Conservation (phyloP, 2,113 vertebrate species). For the Alligator mississippiensis region DNA sequence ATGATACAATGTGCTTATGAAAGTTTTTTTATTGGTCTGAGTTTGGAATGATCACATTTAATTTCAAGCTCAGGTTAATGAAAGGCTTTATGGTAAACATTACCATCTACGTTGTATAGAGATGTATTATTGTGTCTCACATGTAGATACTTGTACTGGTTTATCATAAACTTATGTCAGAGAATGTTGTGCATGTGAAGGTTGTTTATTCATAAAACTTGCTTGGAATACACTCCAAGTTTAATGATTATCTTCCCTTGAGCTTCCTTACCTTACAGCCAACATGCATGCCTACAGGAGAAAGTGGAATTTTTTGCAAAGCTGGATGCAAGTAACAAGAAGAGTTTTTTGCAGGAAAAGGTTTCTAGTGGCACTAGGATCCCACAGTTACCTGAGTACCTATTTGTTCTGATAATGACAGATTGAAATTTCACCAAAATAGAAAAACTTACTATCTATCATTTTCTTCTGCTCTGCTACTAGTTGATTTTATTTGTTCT, state of each 20-base stretch:
- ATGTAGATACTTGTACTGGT: background rate
- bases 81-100: background rate
- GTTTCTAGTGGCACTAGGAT: constrained; percentile 16
- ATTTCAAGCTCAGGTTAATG: background rate
- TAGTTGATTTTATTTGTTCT: constrained; percentile 37
- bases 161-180: background rate
- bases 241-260: background rate
- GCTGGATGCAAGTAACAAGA: background rate
- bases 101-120: accelerated
- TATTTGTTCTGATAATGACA: constrained; percentile 41
- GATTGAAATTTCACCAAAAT: constrained; percentile 28
- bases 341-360: constrained; percentile 26
- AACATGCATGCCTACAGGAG: background rate
- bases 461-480: constrained; percentile 40
- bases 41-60: background rate
- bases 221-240: background rate
- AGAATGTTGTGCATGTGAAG: background rate
- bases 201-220: background rate
- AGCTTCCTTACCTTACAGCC: constrained; percentile 27
- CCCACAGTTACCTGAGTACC: background rate
- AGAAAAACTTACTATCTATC: constrained; percentile 35
- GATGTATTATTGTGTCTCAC: background rate
- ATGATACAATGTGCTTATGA: background rate
- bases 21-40: constrained; percentile 11
- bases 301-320: constrained; percentile 3